These are phyloP conservation scores for Austrofundulus limnaeus DNA, from an alignment of 2,113 vertebrate genomes.

Conservation along the genomic window DNA sequence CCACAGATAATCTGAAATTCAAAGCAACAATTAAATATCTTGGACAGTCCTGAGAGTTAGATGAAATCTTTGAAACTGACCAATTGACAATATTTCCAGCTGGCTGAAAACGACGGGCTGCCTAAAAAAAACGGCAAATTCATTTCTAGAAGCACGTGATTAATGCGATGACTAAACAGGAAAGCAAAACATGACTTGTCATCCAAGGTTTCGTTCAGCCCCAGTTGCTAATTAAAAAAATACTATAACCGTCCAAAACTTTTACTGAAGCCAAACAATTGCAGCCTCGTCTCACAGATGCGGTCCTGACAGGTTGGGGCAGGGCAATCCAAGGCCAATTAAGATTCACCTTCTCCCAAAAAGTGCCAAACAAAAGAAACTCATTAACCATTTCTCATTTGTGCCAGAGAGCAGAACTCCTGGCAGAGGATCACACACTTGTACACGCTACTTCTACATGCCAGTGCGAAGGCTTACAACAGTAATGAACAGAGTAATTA, in stretches of 20 bases:
- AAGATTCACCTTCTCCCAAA: slow-evolving; percentile 36
- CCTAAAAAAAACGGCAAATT: too few relatives aligned
- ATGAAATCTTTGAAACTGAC: too few relatives aligned
- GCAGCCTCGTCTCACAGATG: slow-evolving; percentile 15
- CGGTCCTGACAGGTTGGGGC: slow-evolving; percentile 19
- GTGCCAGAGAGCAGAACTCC: slow-evolving; percentile 51
- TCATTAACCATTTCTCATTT: slow-evolving; percentile 63
- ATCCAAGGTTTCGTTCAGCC: too few relatives aligned
- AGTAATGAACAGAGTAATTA: slow-evolving; percentile 66
- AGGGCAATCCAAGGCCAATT: slow-evolving; percentile 38
- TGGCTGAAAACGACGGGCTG: too few relatives aligned
- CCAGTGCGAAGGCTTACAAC: slow-evolving; percentile 53
- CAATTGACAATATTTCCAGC: too few relatives aligned
- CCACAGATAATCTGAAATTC: too few relatives aligned
- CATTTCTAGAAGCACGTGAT: too few relatives aligned
- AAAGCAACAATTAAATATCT: too few relatives aligned
- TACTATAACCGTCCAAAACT: background rate
- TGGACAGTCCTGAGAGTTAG: too few relatives aligned
- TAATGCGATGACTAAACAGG: too few relatives aligned
- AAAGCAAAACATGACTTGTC: too few relatives aligned
- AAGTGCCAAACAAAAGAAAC: slow-evolving; percentile 64
- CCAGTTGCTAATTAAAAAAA: background rate
- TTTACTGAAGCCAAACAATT: slow-evolving; percentile 21
- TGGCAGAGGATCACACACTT: slow-evolving; percentile 59
- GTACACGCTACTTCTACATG: slow-evolving; percentile 42